phyloP scores from a whole-genome alignment of 2,113 vertebrate genomes.

The Neomonachus schauinslandi region DNA sequence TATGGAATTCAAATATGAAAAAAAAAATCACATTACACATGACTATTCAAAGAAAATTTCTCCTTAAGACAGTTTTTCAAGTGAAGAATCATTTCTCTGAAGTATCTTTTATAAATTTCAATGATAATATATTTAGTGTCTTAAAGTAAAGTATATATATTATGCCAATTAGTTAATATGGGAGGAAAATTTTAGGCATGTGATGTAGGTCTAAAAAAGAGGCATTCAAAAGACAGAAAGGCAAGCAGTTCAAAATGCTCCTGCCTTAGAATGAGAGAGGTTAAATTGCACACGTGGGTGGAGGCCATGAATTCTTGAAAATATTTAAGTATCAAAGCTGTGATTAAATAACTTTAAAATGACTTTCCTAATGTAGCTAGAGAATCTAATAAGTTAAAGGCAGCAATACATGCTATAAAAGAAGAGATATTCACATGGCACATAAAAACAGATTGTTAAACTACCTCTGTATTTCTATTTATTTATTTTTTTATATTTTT shows the following conservation, averaged over 20 bases:
- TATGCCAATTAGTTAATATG: neutral
- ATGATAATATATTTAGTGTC: neutral
- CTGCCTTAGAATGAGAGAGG: neutral
- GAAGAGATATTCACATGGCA: neutral
- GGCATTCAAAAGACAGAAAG: neutral
- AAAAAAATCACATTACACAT: neutral
- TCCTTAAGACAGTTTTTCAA: neutral
- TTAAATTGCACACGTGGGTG: neutral
- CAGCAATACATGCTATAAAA: neutral
- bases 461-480: neutral
- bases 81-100: neutral
- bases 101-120: neutral
- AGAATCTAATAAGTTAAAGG: neutral
- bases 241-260: neutral
- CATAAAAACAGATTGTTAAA: neutral
- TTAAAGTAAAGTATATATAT: neutral
- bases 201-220: neutral
- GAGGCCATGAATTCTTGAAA: neutral
- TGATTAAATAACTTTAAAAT: neutral
- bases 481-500: neutral
- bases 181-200: neutral
- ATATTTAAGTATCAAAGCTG: neutral
- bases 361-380: neutral
- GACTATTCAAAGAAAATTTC: neutral
- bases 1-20: neutral